These are phyloP conservation scores for Cynopterus sphinx DNA, from an alignment of 2,797 vertebrate species.

Conservation along the genomic window DNA sequence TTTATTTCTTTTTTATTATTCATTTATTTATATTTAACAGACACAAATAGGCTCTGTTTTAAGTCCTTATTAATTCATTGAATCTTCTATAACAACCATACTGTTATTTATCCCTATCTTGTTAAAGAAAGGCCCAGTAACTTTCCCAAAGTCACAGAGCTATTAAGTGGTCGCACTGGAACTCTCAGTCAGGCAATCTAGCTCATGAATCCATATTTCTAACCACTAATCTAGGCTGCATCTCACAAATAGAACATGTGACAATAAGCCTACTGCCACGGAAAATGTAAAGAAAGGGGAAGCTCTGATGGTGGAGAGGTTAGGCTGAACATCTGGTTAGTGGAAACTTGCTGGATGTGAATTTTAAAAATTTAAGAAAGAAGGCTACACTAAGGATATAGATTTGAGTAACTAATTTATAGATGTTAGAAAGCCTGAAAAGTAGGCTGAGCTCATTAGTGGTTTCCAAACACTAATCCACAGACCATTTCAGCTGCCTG, in stretches of 20 bases:
- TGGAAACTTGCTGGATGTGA: background rate
- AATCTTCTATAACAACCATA: background rate
- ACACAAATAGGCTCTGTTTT: background rate
- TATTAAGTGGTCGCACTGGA: background rate
- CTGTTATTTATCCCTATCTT: background rate
- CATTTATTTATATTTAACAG: background rate
- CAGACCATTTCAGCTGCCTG: background rate
- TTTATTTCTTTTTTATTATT: background rate
- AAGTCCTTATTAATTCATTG: background rate
- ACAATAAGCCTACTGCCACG: background rate
- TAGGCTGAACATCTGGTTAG: background rate
- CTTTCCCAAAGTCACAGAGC: background rate
- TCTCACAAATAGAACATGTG: background rate
- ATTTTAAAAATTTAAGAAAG: conserved; percentile 32
- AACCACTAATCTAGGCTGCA: background rate
- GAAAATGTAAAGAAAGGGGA: background rate
- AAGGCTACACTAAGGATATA: background rate
- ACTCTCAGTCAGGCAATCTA: background rate
- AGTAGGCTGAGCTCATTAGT: background rate
- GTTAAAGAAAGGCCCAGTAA: background rate
- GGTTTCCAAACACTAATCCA: background rate
- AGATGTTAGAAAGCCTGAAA: background rate
- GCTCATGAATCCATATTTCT: background rate
- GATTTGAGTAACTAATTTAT: background rate
- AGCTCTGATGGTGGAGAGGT: background rate